These are phyloP conservation scores for Sebastes diaconus DNA, from an alignment of 2,797 vertebrate genomes.

Conservation along the genomic window DNA sequence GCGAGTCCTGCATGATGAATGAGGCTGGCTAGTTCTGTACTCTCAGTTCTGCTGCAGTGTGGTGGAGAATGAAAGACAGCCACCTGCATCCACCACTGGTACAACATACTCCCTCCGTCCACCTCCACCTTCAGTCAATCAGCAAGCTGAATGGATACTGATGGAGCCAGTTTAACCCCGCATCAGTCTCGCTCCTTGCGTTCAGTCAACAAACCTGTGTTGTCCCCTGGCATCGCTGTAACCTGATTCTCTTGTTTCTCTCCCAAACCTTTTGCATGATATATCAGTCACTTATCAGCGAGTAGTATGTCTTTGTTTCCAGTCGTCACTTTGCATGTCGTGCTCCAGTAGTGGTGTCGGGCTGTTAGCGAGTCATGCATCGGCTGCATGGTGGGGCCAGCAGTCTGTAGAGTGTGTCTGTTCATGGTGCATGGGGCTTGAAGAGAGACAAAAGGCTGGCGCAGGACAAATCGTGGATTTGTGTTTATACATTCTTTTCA, in stretches of 20 bases:
- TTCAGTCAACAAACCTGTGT: conserved; percentile 45
- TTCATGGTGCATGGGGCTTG: conserved; percentile 72
- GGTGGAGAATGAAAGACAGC: conserved; percentile 62
- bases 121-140: conserved; percentile 72
- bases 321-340: conserved; percentile 71
- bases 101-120: conserved; percentile 31
- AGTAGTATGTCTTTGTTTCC: conserved; percentile 45
- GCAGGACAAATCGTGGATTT: conserved; percentile 53
- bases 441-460: conserved; percentile 66
- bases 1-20: conserved; percentile 71
- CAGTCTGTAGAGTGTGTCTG: conserved; percentile 41
- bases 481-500: conserved; percentile 61
- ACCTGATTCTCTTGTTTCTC: conserved; percentile 42
- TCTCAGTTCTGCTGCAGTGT: conserved; percentile 58
- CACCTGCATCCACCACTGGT: conserved; percentile 70
- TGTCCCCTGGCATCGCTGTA: conserved; percentile 46
- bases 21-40: conserved; percentile 55
- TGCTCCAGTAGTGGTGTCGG: conserved; percentile 56
- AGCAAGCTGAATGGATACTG: conserved; percentile 76
- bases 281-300: conserved; percentile 37
- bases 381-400: conserved; percentile 66
- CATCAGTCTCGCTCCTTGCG: conserved; percentile 53
- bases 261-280: conserved; percentile 64
- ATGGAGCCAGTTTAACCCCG: conserved; percentile 58
- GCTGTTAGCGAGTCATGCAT: conserved; percentile 37